Base-by-base conservation (phyloP, 2,113 vertebrate species). In the Alectura lathami region DNA sequence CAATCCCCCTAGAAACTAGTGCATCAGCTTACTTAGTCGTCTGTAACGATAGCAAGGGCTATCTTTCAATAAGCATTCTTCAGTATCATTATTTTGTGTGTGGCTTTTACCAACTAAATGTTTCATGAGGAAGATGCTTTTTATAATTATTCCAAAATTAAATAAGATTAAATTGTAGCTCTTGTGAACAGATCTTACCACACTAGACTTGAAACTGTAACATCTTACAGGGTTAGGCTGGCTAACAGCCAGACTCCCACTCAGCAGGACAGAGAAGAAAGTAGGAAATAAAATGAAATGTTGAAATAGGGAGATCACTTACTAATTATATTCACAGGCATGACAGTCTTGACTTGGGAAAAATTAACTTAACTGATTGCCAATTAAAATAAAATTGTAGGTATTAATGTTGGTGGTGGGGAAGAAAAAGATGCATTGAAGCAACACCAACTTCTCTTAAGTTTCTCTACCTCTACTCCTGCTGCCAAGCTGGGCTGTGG, bases 21-120 rank as follows among this genome's bases (percentile, higher is more conserved):
- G 26, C 63, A 96, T 97, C 89, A 96, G 50, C 68, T 93, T 76
- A 96, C 50, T 76, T 91, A 97, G 82, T 97, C 91, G 94, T 86
- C 83, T 94, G 83, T 92, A 95, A 93, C 89, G 91, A 92, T 80
- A 56, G 18, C 59, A 74, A 93, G 59, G 73, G 72, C 60, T 93
- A 75, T 81, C 53, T 94, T 95, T 97, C 51, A 91, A 27, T 73
- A 96, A 94, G 47, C 1, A 3, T 75, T 93, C 82, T 66, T 89
- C 45, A 67, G 27, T 66, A 34, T 91, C 91, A 93, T 83, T 97
- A 94, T 94, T 93, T 88, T 84, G 57, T 56, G 36, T 60, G 70
- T 72, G 42, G 88, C 59, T 91, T 96, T 83, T 88, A 69, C 24
- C 83, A 68, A 81, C 1, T 1, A 86, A 91, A 38, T 27, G 42